Conservation (phyloP, 2,888 invertebrate genomes). For the Portevinia maculata region DNA sequence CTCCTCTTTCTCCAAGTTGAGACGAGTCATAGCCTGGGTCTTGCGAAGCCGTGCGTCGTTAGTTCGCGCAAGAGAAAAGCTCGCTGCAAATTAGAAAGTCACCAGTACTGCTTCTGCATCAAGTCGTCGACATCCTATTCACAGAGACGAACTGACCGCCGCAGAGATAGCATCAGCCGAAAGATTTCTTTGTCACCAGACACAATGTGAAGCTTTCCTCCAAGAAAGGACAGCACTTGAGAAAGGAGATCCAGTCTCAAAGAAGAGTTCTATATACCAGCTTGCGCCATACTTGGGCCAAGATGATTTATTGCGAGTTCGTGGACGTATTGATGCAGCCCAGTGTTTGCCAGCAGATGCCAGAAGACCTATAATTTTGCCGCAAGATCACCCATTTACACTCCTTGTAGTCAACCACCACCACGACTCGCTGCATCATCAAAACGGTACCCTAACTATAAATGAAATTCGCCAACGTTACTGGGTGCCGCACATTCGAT, state of each 20-base stretch:
- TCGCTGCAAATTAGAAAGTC: too few species aligned
- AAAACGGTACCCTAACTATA: constrained; percentile 37
- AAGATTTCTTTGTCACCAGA: not conserved
- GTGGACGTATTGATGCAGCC: constrained; percentile 16
- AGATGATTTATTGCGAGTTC: not conserved
- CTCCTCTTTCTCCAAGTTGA: too few species aligned
- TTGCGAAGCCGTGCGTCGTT: too few species aligned
- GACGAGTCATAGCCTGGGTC: too few species aligned
- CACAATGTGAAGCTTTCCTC: not conserved
- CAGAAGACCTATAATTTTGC: constrained; percentile 17
- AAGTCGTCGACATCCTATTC: too few species aligned
- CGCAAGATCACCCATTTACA: constrained; percentile 6
- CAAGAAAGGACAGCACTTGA: not conserved
- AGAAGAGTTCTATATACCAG: not conserved
- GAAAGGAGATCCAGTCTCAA: not conserved
- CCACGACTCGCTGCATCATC: constrained; percentile 21
- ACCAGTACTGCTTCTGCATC: too few species aligned
- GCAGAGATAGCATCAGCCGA: not conserved
- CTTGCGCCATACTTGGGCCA: not conserved
- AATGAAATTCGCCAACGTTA: constrained; percentile 43
- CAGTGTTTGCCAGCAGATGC: constrained; percentile 13
- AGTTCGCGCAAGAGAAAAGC: too few species aligned
- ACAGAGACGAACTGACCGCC: not conserved
- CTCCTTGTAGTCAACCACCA: not conserved
- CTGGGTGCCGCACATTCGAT: constrained; percentile 34